A percentile compares a stretch with the other conserved stretches of the same genome.
These are phyloP conservation scores for Subacronicta megacephala DNA, from an alignment of 2,888 invertebrate species.

Conservation along the genomic window DNA sequence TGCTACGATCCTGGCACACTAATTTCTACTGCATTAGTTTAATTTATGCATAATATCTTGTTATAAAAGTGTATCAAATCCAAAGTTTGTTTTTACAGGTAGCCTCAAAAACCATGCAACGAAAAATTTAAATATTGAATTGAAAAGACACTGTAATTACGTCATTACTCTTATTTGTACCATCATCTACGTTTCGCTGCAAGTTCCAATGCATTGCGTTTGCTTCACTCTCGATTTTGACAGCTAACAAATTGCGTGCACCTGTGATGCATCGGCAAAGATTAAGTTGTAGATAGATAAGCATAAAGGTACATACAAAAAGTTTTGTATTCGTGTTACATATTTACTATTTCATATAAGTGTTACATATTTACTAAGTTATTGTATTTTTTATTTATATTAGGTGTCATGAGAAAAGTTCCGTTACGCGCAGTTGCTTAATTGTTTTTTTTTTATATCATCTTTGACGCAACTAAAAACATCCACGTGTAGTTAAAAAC, in stretches of 20 bases:
- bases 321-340: neutral
- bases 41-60: no score
- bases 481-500: neutral
- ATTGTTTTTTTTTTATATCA: slow-evolving; percentile 2
- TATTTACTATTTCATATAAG: neutral
- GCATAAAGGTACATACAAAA: slow-evolving; percentile 1
- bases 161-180: slow-evolving; percentile 10
- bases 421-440: slow-evolving; percentile 20
- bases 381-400: neutral
- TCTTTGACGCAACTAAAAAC: slow-evolving; percentile 5
- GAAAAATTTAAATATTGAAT: slow-evolving; percentile 5
- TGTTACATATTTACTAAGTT: neutral
- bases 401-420: slow-evolving; percentile 5
- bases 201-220: slow-evolving; percentile 19
- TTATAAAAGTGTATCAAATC: no score
- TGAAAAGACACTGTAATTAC: slow-evolving; percentile 3
- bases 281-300: slow-evolving; percentile 20
- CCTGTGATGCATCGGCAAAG: slow-evolving; percentile 52
- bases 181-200: slow-evolving; percentile 23
- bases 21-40: no score
- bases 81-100: neutral
- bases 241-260: slow-evolving; percentile 51
- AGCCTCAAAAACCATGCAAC: neutral
- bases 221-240: slow-evolving; percentile 52
- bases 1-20: no score